A percentile compares a stretch with the other conserved stretches of the same genome.
Evolutionary conservation across 1,140 invertebrate genomes (phyloP).

Genomic region (Orchestia grillus): DNA sequence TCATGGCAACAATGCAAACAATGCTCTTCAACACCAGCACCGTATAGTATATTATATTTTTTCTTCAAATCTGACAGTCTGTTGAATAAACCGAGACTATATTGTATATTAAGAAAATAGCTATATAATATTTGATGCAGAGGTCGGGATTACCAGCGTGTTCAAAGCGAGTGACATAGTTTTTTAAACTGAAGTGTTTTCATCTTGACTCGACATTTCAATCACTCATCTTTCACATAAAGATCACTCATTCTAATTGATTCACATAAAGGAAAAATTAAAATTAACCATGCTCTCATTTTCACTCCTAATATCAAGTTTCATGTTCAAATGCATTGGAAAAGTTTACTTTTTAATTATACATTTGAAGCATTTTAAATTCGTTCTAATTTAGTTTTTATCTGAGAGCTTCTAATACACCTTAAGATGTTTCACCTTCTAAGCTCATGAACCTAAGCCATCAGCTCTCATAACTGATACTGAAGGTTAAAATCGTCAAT

Average conservation of each 20-base stretch:
- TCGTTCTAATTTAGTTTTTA: background rate
- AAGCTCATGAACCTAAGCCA: background rate
- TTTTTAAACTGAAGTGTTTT: background rate
- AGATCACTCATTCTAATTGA: background rate
- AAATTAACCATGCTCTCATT: background rate
- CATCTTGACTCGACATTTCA: background rate
- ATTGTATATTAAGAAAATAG: background rate
- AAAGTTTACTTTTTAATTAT: background rate
- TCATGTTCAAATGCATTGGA: too few species aligned
- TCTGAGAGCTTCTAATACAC: background rate
- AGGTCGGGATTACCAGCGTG: background rate
- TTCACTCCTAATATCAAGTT: too few species aligned
- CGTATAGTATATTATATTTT: background rate
- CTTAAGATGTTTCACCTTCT: background rate
- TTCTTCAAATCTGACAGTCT: background rate
- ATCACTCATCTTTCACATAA: background rate
- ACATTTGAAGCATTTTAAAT: background rate
- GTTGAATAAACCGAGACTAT: background rate
- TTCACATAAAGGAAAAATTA: background rate
- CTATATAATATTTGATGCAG: background rate
- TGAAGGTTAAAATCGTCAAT: background rate
- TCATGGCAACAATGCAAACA: conserved; percentile 1
- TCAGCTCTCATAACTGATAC: background rate
- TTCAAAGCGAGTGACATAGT: background rate
- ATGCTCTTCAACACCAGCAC: background rate